Evolutionary conservation across 2,888 invertebrate genomes (phyloP), one percentile per base, ranked within the genome.

Genomic region (Ophioninae sp.): DNA sequence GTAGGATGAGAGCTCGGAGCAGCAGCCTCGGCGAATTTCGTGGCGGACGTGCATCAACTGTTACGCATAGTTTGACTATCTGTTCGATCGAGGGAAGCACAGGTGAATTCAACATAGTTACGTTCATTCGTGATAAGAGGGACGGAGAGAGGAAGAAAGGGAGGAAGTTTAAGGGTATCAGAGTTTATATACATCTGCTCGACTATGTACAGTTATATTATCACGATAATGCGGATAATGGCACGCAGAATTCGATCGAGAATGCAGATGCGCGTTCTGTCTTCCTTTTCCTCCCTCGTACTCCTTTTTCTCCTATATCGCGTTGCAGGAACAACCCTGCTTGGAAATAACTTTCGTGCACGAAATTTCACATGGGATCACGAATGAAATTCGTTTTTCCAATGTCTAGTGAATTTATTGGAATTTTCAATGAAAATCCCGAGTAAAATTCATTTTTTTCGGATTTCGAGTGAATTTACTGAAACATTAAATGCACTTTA

Each of bases 61-160:
- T 83, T 79, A 79, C 67, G 72, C 79, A 79, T 83, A 79, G 82
- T 83, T 83, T 71, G 71, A 83, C 72, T 83, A 75, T 72, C 79
- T 67, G 79, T 83, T 76, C 59, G 79, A 79, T 83, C 79, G 75
- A 58, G 58, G 74, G 59, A 69, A 30, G 71, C 79, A 82, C 39
- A 72, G 61, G 61, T 72, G 69, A 73, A 44, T 61, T 58, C 17
- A 30, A 51, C 23, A 22, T 44, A 41, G 65, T 39, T 30, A 65
- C 67, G 20, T 61, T 67, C 67, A 44, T 20, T 20, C 67, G 20
- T 17, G 41, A n/a, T 3, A 23, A 9, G n/a, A 41, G 20, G 9
- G 0, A 44, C n/a, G 7, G 56, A 58, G 65, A 76, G 71, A 75
- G 65, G 79, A 61, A 10, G 63, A 65, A 61, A 75, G 51, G 79